Percentiles rank a stretch among this genome's conserved stretches.
phyloP scores from a whole-genome alignment of 2,888 invertebrate genomes.

The Monopis laevigella region DNA sequence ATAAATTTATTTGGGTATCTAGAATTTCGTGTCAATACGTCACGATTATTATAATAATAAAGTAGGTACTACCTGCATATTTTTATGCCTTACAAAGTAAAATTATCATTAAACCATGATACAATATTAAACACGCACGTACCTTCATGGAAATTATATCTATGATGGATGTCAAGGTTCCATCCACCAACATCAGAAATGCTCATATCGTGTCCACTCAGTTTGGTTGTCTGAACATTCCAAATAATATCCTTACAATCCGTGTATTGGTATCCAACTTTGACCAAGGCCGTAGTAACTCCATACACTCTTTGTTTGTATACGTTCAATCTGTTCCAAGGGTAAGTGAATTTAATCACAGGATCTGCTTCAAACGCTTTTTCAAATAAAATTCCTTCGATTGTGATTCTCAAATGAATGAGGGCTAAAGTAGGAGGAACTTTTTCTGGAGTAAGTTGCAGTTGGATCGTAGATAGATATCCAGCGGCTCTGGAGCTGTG shows the following conservation, averaged over 20 bases:
- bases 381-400: slow-evolving; percentile 94
- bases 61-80: too few relatives aligned
- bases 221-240: slow-evolving; percentile 94
- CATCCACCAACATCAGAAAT: slow-evolving; percentile 97
- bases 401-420: slow-evolving; percentile 92
- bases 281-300: slow-evolving; percentile 92
- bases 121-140: slow-evolving; percentile 21
- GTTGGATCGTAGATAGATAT: slow-evolving; percentile 90
- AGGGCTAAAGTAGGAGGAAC: slow-evolving; percentile 83
- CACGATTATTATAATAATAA: too few relatives aligned
- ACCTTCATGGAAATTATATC: slow-evolving; percentile 98
- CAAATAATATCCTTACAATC: slow-evolving; percentile 94
- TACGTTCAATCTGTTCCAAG: slow-evolving; percentile 96
- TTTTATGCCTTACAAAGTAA: too few relatives aligned
- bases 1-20: too few relatives aligned
- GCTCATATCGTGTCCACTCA: slow-evolving; percentile 96
- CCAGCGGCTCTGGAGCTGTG: slow-evolving; percentile 95
- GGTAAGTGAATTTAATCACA: slow-evolving; percentile 95
- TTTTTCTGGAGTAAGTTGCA: slow-evolving; percentile 87
- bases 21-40: too few relatives aligned
- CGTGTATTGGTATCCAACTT: slow-evolving; percentile 96
- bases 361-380: slow-evolving; percentile 96
- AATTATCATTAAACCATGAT: too few relatives aligned
- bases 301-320: slow-evolving; percentile 97
- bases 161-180: slow-evolving; percentile 97